These are phyloP conservation scores for Diorhabda carinulata DNA, from an alignment of 1,140 invertebrate species.

Conservation along the genomic window DNA sequence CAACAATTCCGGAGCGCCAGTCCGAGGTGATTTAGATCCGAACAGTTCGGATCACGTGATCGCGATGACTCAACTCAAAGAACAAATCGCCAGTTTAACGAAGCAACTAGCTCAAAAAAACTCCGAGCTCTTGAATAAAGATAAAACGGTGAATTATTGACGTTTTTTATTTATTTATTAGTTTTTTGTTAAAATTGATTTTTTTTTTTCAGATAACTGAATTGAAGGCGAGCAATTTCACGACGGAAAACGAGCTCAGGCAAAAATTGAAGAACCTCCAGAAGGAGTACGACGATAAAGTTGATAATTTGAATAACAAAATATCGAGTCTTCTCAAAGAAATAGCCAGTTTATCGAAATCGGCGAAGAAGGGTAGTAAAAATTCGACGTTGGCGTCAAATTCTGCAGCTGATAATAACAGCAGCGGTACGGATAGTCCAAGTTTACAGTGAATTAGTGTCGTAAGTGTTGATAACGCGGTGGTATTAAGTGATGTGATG, in stretches of 20 bases:
- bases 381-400: background rate
- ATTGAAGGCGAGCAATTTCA: conserved; percentile 87
- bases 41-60: conserved; percentile 91
- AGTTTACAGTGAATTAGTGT: conserved; percentile 43
- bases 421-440: conserved; percentile 73
- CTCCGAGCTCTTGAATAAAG: conserved; percentile 80
- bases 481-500: conserved; percentile 5
- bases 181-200: background rate
- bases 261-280: conserved; percentile 78
- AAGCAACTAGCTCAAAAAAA: conserved; percentile 85
- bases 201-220: conserved; percentile 74
- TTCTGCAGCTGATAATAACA: conserved; percentile 55
- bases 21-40: conserved; percentile 64
- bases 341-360: conserved; percentile 78
- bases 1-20: conserved; percentile 45
- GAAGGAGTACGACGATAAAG: conserved; percentile 76
- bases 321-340: conserved; percentile 77
- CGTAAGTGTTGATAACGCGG: background rate
- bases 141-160: conserved; percentile 69
- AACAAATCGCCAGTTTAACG: conserved; percentile 89
- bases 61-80: conserved; percentile 88
- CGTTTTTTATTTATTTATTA: background rate
- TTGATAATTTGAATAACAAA: conserved; percentile 72
- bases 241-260: conserved; percentile 78
- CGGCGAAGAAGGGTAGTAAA: conserved; percentile 53